Conservation (phyloP, 2,888 invertebrate genomes). For the Hedychridium roseum region DNA sequence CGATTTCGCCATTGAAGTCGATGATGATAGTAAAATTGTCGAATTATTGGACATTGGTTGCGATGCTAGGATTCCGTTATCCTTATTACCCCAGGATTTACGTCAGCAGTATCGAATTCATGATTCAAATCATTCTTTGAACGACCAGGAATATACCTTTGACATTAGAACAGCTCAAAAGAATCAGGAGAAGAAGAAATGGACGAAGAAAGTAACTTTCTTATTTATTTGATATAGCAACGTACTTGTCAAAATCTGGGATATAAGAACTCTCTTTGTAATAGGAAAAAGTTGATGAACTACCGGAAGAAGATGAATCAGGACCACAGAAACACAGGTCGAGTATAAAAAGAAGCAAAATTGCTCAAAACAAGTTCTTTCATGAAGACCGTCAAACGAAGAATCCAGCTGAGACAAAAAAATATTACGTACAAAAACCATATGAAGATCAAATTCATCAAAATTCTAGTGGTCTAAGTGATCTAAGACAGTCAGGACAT, state of each 20-base stretch:
- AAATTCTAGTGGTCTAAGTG: not conserved
- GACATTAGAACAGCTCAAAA: not conserved
- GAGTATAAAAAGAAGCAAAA: no score
- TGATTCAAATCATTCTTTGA: not conserved
- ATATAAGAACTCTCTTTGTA: no score
- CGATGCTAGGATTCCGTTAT: constrained; percentile 17
- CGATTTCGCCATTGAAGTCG: constrained; percentile 13
- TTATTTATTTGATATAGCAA: not conserved
- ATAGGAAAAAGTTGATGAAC: no score
- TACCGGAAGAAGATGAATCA: no score
- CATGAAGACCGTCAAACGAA: no score
- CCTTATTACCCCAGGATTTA: not conserved
- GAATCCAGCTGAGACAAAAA: no score
- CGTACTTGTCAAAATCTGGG: not conserved
- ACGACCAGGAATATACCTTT: not conserved
- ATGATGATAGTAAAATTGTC: constrained; percentile 20
- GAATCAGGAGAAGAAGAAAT: no score
- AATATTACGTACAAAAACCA: no score
- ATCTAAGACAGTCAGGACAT: not conserved
- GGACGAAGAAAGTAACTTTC: no score
- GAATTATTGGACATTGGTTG: constrained; percentile 31
- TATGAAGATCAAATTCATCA: not conserved
- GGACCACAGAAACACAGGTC: no score
- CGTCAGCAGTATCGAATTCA: not conserved
- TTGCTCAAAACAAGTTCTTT: no score